A percentile compares a stretch with the other conserved stretches of the same genome.
These are phyloP conservation scores for Hofmannophila pseudospretella DNA, from an alignment of 2,888 invertebrate genomes.

Conservation along the genomic window DNA sequence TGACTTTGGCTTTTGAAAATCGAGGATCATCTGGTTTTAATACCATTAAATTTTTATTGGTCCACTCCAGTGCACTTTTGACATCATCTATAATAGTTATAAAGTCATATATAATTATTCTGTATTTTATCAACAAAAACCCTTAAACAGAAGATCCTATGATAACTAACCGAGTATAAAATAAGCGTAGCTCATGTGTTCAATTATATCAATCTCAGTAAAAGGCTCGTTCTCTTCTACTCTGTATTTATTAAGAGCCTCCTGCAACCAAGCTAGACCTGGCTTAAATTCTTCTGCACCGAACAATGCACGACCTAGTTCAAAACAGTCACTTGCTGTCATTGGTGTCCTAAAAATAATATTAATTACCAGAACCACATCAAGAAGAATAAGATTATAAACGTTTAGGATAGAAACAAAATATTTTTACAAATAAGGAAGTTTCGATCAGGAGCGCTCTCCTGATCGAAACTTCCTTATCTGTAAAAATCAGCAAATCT, in stretches of 20 bases:
- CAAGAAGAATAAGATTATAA: too few species aligned
- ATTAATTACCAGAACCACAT: too few species aligned
- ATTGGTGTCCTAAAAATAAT: slow-evolving; percentile 79
- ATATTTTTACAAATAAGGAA: too few species aligned
- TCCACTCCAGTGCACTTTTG: slow-evolving; percentile 79
- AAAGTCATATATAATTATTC: background rate
- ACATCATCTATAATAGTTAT: slow-evolving; percentile 84
- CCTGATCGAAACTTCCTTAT: too few species aligned
- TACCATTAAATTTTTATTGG: slow-evolving; percentile 87
- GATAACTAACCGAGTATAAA: slow-evolving; percentile 87
- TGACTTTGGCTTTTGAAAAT: slow-evolving; percentile 73
- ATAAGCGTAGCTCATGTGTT: slow-evolving; percentile 96
- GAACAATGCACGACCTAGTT: slow-evolving; percentile 95
- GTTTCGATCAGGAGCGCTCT: too few species aligned
- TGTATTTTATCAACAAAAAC: too few species aligned
- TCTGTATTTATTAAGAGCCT: slow-evolving; percentile 87
- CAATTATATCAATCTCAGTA: slow-evolving; percentile 89
- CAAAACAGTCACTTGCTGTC: slow-evolving; percentile 95
- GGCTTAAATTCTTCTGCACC: slow-evolving; percentile 95
- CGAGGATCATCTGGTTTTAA: slow-evolving; percentile 88
- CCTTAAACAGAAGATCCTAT: too few species aligned
- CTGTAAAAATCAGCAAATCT: too few species aligned
- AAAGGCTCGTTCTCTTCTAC: slow-evolving; percentile 73
- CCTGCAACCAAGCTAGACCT: slow-evolving; percentile 96
- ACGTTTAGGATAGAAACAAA: too few species aligned